Evolutionary conservation across 2,797 vertebrate genomes (phyloP).

Genomic region (Melanitta fusca): DNA sequence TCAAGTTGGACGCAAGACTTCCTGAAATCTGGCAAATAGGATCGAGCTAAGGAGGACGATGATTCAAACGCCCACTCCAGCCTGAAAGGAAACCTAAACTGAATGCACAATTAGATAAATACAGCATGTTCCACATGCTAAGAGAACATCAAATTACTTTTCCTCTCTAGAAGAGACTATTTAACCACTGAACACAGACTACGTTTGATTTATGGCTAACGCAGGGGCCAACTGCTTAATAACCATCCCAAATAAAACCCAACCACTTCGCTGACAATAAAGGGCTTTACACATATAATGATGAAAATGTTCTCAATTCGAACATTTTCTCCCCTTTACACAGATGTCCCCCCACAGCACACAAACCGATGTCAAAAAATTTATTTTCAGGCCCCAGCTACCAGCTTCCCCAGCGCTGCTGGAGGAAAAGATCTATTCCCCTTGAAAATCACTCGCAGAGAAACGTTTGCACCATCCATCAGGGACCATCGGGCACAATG

Average conservation of each 20-base stretch:
- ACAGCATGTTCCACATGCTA: constrained; percentile 60
- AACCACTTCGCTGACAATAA: neutral
- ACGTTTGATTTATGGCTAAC: neutral
- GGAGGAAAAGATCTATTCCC: neutral
- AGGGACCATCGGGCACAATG: neutral
- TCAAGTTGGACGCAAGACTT: constrained; percentile 25
- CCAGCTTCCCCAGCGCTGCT: neutral
- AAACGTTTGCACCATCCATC: neutral
- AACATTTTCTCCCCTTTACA: neutral
- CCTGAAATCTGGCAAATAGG: constrained; percentile 50
- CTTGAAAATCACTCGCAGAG: neutral
- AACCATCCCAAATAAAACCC: neutral
- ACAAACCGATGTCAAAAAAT: too few species aligned
- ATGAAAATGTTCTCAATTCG: neutral
- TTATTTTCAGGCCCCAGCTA: neutral
- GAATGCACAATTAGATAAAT: constrained; percentile 66
- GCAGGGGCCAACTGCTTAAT: neutral
- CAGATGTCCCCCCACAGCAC: neutral
- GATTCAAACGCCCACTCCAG: constrained; percentile 54
- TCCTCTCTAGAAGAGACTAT: constrained; percentile 19
- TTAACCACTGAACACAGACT: constrained; percentile 38
- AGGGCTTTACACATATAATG: neutral
- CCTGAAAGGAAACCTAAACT: constrained; percentile 61
- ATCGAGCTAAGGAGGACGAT: constrained; percentile 3
- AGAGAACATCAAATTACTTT: constrained; percentile 67